Evolutionary conservation across 2,113 vertebrate species (phyloP).

Genomic region (Damaliscus lunatus): DNA sequence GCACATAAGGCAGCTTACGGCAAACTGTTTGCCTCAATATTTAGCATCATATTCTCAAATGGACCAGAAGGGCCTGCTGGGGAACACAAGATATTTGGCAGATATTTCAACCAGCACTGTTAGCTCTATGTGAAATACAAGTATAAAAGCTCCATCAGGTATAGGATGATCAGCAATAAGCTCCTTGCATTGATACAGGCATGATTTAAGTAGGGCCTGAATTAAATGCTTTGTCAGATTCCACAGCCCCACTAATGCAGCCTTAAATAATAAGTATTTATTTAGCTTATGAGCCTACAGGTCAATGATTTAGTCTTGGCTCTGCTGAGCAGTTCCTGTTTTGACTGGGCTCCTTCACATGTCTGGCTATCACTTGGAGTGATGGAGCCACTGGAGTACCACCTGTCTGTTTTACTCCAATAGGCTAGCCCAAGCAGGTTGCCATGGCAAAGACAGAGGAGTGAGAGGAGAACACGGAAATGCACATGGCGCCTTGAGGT

Average conservation of each 20-base stretch:
- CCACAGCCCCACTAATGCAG: neutral
- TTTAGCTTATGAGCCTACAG: neutral
- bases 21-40: slow-evolving; percentile 55
- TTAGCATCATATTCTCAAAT: slow-evolving; percentile 59
- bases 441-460: neutral
- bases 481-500: neutral
- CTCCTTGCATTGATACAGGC: neutral
- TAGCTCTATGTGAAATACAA: slow-evolving; percentile 29
- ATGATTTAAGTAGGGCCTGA: neutral
- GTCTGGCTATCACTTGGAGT: neutral
- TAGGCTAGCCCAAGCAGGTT: neutral
- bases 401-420: neutral
- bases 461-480: neutral
- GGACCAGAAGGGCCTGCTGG: slow-evolving; percentile 38
- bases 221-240: neutral
- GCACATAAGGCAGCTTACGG: slow-evolving; percentile 2
- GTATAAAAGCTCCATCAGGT: neutral
- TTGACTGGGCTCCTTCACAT: neutral
- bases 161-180: neutral
- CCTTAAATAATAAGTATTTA: neutral
- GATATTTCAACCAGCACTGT: neutral
- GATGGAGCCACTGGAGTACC: neutral
- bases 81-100: slow-evolving; percentile 26
- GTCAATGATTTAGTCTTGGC: neutral
- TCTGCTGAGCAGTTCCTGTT: neutral